Percentiles rank a stretch among this genome's conserved stretches.
phyloP scores from a whole-genome alignment of 2,888 invertebrate genomes.

The Notodonta ziczac region DNA sequence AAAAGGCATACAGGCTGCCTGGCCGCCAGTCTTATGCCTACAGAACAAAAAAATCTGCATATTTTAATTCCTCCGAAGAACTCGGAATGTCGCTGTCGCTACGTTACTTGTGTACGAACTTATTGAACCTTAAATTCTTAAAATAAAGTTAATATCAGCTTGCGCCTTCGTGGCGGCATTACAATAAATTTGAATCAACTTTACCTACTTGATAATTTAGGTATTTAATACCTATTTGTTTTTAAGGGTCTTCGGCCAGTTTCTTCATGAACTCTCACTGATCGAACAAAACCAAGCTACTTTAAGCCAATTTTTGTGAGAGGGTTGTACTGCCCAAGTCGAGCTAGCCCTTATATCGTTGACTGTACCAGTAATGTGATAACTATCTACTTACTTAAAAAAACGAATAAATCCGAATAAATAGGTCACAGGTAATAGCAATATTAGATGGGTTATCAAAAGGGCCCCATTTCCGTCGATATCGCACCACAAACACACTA shows the following conservation, averaged over 20 bases:
- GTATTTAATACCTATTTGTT: too few relatives aligned
- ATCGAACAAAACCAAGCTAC: too few relatives aligned
- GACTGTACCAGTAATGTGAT: too few relatives aligned
- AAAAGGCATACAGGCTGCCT: slow-evolving; percentile 14
- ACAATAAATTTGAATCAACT: slow-evolving; percentile 22
- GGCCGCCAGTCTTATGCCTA: not conserved
- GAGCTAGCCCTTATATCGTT: too few relatives aligned
- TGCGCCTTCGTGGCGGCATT: slow-evolving; percentile 23
- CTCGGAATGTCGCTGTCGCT: slow-evolving; percentile 19
- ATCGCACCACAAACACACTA: not conserved
- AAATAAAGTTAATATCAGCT: slow-evolving; percentile 10
- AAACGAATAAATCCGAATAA: too few relatives aligned
- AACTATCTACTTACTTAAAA: too few relatives aligned
- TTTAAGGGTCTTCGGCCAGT: too few relatives aligned
- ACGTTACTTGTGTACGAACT: slow-evolving; percentile 4
- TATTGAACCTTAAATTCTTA: slow-evolving; percentile 16
- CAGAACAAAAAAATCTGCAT: slow-evolving; percentile 23
- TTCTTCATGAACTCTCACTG: too few relatives aligned
- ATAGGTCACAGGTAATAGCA: too few relatives aligned
- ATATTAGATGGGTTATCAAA: not conserved
- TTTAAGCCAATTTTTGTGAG: too few relatives aligned
- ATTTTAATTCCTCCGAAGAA: slow-evolving; percentile 26
- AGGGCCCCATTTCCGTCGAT: not conserved
- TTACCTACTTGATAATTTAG: not conserved
- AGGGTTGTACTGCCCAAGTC: too few relatives aligned